These are phyloP conservation scores for Drosophila orosa DNA, from an alignment of 1,140 invertebrate genomes.

Conservation along the genomic window DNA sequence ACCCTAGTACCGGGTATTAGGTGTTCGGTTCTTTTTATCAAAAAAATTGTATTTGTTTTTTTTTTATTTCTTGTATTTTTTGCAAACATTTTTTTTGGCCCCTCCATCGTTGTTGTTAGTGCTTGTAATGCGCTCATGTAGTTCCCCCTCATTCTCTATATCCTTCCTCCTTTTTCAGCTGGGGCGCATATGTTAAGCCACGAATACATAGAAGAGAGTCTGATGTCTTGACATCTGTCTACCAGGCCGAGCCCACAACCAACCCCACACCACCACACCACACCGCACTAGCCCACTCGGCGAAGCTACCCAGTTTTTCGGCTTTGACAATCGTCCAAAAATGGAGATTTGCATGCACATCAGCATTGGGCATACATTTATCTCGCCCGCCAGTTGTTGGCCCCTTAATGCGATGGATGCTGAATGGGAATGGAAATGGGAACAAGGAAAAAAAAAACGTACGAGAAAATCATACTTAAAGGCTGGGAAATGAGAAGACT, in stretches of 20 bases:
- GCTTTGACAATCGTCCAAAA: slow-evolving; percentile 70
- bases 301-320: slow-evolving; percentile 8
- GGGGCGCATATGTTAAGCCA: slow-evolving; percentile 58
- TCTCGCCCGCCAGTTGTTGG: slow-evolving; percentile 69
- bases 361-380: slow-evolving; percentile 77
- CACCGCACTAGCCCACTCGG: not conserved
- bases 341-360: slow-evolving; percentile 81
- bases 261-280: slow-evolving; percentile 1
- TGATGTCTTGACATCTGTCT: slow-evolving; percentile 81
- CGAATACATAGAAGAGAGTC: slow-evolving; percentile 50
- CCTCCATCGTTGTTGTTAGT: slow-evolving; percentile 43
- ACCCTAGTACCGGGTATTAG: not conserved
- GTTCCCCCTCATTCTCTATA: slow-evolving; percentile 13
- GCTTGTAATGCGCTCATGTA: slow-evolving; percentile 70
- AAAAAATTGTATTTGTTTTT: slow-evolving; percentile 1
- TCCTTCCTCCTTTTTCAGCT: slow-evolving; percentile 32
- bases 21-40: not conserved
- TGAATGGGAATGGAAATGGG: not conserved
- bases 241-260: slow-evolving; percentile 21
- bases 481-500: slow-evolving; percentile 1
- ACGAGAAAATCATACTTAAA: not conserved
- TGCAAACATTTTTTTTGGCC: slow-evolving; percentile 32
- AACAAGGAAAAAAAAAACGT: not conserved
- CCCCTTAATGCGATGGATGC: slow-evolving; percentile 43
- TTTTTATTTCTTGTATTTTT: slow-evolving; percentile 17